These are phyloP conservation scores for Columba janthina DNA, from an alignment of 2,113 vertebrate species.

Conservation along the genomic window DNA sequence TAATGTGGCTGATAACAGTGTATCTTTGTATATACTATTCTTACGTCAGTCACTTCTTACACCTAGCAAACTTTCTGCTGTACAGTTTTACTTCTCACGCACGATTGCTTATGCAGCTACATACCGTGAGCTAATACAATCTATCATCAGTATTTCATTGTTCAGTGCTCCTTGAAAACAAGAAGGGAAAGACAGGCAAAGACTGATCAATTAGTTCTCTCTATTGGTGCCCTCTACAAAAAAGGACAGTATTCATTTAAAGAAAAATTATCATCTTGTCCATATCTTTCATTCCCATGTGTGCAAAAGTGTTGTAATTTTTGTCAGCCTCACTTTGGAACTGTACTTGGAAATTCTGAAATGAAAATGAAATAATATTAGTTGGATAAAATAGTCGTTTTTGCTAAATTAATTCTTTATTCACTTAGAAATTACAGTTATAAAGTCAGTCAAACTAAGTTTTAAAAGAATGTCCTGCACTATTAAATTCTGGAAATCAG, in stretches of 20 bases:
- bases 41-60: background rate
- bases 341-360: background rate
- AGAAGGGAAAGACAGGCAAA: background rate
- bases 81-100: background rate
- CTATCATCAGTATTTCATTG: slow-evolving; percentile 5
- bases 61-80: background rate
- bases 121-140: background rate
- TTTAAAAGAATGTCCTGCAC: background rate
- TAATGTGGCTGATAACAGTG: background rate
- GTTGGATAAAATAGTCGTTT: background rate
- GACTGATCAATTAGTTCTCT: background rate
- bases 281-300: background rate
- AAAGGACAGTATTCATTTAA: background rate
- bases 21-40: background rate
- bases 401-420: background rate
- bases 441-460: background rate
- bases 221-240: background rate
- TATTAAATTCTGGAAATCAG: background rate
- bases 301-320: background rate
- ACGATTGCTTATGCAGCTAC: background rate
- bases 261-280: background rate
- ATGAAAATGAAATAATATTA: background rate
- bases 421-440: background rate
- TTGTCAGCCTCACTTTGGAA: background rate
- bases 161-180: background rate